Evolutionary conservation across 2,113 vertebrate genomes (phyloP), one percentile per base, ranked within the genome.

Genomic region (Zingel zingel): DNA sequence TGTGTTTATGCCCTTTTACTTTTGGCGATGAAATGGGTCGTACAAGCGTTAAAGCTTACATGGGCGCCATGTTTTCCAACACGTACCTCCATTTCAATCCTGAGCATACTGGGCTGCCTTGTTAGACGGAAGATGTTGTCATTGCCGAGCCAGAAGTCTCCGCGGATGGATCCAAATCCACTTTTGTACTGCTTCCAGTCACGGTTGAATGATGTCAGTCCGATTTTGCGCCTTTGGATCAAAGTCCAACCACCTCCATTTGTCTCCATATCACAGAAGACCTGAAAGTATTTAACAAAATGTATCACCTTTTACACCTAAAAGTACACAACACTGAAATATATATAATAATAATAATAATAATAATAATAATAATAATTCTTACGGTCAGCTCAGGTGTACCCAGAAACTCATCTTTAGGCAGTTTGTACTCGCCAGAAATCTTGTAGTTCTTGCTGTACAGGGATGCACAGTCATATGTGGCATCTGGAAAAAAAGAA

Each of bases 131-230:
- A 97, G 95, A 99, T 97, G 68, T 99, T 94, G 51, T 99, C 97
- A 1, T 99, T 99, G 78, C 98, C 98, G 16, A 99, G 94, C 98
- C 98, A 99, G 92, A 99, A 99, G 88, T 99, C 98, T 62, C 98
- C 98, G 0, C 95, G 96, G 77, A 96, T 96, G 74, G 96, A 97
- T 77, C 98, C 98, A 81, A 99, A 99, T 45, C 98, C 98, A 16
- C 91, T 95, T 83, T 92, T 97, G 81, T 99, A 99, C 83, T 98
- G 97, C 82, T 96, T 98, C 98, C 98, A 99, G 90, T 99, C 97
- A 12, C 95, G 96, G 57, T 95, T 95, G 91, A 99, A 99, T 6
- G 97, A 98, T 15, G 94, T 96, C 50, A 99, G 89, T 82, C 98
- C 98, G 5, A 97, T 93, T 91, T 97, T 98, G 0, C 98, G 97